Percentiles rank a stretch among this genome's conserved stretches.
phyloP scores from a whole-genome alignment of 2,113 vertebrate genomes.

The Prunella himalayana region DNA sequence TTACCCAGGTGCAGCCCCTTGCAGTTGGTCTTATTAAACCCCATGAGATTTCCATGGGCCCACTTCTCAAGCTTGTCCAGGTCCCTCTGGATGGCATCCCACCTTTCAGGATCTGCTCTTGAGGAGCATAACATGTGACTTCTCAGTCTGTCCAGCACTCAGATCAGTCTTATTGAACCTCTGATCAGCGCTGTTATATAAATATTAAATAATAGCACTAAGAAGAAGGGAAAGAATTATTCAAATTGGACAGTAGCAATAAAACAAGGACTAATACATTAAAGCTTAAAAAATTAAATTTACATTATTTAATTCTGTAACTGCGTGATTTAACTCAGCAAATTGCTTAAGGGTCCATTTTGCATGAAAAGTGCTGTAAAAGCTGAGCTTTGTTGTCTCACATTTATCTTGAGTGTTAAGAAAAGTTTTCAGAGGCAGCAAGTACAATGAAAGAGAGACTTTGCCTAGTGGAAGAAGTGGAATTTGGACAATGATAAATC shows the following conservation, averaged over 20 bases:
- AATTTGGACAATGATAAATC: background rate
- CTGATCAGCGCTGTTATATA: background rate
- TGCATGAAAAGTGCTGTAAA: conserved; percentile 13
- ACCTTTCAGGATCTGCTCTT: background rate
- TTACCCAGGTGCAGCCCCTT: background rate
- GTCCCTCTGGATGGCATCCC: background rate
- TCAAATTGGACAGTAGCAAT: conserved; percentile 27
- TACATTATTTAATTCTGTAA: conserved; percentile 55
- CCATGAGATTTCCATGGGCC: background rate
- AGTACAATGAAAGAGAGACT: background rate
- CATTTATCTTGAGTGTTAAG: conserved; percentile 30
- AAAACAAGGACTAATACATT: conserved; percentile 35
- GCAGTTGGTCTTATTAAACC: background rate
- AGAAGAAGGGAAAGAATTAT: conserved; percentile 17
- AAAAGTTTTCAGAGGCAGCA: conserved; percentile 1
- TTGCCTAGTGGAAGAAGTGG: background rate
- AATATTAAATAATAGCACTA: conserved; percentile 39
- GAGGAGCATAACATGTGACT: background rate
- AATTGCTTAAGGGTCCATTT: conserved; percentile 36
- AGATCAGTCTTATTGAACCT: background rate
- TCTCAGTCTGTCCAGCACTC: background rate
- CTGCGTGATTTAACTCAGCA: conserved; percentile 20
- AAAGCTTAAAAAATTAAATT: conserved; percentile 26
- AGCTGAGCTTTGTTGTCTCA: conserved; percentile 33
- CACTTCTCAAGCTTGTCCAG: background rate